Base-by-base conservation (phyloP, 2,888 invertebrate species). In the Quadroppia sp. region DNA sequence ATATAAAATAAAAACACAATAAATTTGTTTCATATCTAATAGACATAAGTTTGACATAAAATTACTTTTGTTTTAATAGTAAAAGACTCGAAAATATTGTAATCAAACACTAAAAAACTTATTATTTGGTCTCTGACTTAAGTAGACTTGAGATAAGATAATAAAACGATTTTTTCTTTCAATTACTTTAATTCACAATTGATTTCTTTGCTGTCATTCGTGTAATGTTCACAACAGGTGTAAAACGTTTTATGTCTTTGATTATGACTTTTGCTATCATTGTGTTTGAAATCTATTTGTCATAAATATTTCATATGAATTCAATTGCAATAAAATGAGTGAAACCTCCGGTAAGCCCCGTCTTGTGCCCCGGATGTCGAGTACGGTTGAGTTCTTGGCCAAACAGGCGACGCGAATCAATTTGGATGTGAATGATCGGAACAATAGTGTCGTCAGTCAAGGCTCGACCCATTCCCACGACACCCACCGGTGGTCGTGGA, bases 321-420 rank as follows among this genome's bases (percentile, higher is more conserved):
- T 20, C 7, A 48, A 42, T 11, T 42, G 15, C 48, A 48, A n/a
- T n/a, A 45, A 61, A 32, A 61, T 61, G 32, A 32, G 17, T 61
- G 59, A 17, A 61, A 32, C 23, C 6, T 28, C 28, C 28, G 1
- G 1, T 1, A 32, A 30, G n/a, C 6, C 20, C 6, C 25, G 56
- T 2, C 25, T 42, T 13, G 42, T 70, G 74, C 30, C 74, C 3
- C 70, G 70, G n/a, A 36, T 70, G 70, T 74, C 74, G 4, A 74
- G 71, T 40, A 70, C 74, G 15, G 74, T 70, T 4, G 74, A 74
- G 40, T 70, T 74, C 42, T 23, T 74, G 50, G 50, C 74, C 9
- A 74, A 74, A 30, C 74, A 74, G 36, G 50, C 70, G 20, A 67
- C 69, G 28, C 36, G 32, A 17, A 67, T 67, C 13, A 67, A 42